Evolutionary conservation across 2,888 invertebrate genomes (phyloP), one percentile per base, ranked within the genome.

Genomic region (Bembecia ichneumoniformis): DNA sequence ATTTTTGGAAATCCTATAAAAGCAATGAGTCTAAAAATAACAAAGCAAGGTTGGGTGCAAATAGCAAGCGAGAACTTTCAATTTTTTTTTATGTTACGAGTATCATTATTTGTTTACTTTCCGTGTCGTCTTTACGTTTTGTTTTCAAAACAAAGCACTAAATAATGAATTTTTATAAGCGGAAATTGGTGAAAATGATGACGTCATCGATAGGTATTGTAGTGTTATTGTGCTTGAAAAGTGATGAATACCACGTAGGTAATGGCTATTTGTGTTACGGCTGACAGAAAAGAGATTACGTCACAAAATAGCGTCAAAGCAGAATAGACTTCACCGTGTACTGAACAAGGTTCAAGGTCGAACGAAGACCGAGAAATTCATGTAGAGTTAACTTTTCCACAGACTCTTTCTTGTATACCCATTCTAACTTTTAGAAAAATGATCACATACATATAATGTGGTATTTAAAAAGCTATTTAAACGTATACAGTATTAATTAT

Each of bases 1-100:
- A 82, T 84, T 83, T 86, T 83, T 81, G 86, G 86, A 84, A 81
- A 79, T 81, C 82, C 78, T 83, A 82, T 82, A 77, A 81, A 84
- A 75, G 66, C 71, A 64, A 60, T 64, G 66, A 58, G 64, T 71
- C 66, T 77, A 78, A 74, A 76, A 77, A 83, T 82, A 82, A 60
- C 58, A 60, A 64, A 69, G 70, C 76, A 81, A 81, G 77, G 76
- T 77, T 80, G 68, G 56, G 58, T 68, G 66, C 68, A 73, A 76
- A 77, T 74, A 74, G 70, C 70, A 65, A 69, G 61, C 60, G 59
- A 60, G 58, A 52, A 52, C 13, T 13, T 11, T 13, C 11, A 13
- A 36, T 36, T 36, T 20, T 36, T 20, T 20, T 13, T 36, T 11
- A 40, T 13, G 36, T 47, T 36, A 47, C 28, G 35, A 34, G 34